Evolutionary conservation across 2,888 invertebrate genomes (phyloP).

Genomic region (Amblyjoppa proteus): DNA sequence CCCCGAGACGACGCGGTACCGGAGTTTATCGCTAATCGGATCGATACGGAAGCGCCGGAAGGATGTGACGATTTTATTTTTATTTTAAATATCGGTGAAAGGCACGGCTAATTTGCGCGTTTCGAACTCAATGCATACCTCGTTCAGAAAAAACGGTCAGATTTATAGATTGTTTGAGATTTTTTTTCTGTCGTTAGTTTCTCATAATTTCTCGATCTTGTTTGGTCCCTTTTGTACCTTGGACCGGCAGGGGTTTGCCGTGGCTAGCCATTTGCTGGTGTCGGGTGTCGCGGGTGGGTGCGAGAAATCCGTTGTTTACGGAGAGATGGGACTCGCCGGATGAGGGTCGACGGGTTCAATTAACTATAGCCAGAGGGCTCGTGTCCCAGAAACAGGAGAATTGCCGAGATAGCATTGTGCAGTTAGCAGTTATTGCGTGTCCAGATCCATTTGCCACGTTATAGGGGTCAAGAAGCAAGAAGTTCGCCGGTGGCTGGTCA

Average conservation of each 20-base stretch:
- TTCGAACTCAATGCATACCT: too few species aligned
- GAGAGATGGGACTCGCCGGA: constrained; percentile 69
- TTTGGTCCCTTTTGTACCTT: constrained; percentile 10
- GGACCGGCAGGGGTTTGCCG: constrained; percentile 24
- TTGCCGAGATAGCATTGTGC: neutral
- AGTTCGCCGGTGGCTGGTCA: neutral
- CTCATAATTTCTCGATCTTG: neutral
- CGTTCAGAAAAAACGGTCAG: neutral
- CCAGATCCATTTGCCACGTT: neutral
- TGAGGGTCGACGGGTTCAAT: constrained; percentile 78
- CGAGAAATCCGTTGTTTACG: constrained; percentile 72
- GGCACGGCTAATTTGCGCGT: neutral
- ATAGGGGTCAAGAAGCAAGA: neutral
- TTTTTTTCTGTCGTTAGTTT: neutral
- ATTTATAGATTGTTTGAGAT: neutral
- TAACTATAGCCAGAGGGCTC: constrained; percentile 69
- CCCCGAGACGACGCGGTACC: neutral
- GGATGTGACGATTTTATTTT: neutral
- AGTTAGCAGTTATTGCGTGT: constrained; percentile 13
- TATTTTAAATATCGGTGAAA: neutral
- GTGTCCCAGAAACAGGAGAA: constrained; percentile 3
- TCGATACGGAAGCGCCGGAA: neutral
- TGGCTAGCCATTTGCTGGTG: constrained; percentile 26
- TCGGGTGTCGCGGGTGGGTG: constrained; percentile 34
- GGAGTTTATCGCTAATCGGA: neutral